These are phyloP conservation scores for Orestias chungarensis DNA, from an alignment of 2,797 vertebrate species.

Conservation along the genomic window DNA sequence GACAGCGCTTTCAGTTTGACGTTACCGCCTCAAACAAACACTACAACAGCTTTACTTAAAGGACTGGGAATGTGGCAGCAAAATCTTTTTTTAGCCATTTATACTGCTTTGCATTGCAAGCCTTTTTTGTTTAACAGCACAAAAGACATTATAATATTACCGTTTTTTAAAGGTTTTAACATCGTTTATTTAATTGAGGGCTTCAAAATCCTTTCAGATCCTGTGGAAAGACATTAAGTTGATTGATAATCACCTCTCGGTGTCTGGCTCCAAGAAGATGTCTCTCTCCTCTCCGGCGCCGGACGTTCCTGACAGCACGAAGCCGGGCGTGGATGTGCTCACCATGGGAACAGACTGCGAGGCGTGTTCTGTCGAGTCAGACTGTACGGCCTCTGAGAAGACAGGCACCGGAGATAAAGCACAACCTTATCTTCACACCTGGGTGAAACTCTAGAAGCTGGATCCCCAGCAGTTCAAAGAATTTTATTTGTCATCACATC, in stretches of 20 bases:
- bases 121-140: too few species aligned
- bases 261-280: slow-evolving; percentile 89
- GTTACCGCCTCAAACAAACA: too few species aligned
- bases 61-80: too few species aligned
- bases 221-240: not conserved
- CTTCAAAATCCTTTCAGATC: not conserved
- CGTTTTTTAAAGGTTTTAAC: not conserved
- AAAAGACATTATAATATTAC: too few species aligned
- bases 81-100: not conserved
- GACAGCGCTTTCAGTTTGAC: too few species aligned
- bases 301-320: slow-evolving; percentile 80
- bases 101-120: too few species aligned
- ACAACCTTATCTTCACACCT: not conserved
- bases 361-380: slow-evolving; percentile 87
- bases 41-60: too few species aligned
- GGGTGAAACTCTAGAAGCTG: not conserved
- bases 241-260: slow-evolving; percentile 84
- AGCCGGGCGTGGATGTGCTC: slow-evolving; percentile 88
- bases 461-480: too few species aligned
- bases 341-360: slow-evolving; percentile 98
- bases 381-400: slow-evolving; percentile 85
- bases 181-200: not conserved
- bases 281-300: slow-evolving; percentile 86
- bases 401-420: slow-evolving; percentile 73
- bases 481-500: too few species aligned